Conservation (phyloP, 2,797 vertebrate genomes). For the Anisognathus igniventris region DNA sequence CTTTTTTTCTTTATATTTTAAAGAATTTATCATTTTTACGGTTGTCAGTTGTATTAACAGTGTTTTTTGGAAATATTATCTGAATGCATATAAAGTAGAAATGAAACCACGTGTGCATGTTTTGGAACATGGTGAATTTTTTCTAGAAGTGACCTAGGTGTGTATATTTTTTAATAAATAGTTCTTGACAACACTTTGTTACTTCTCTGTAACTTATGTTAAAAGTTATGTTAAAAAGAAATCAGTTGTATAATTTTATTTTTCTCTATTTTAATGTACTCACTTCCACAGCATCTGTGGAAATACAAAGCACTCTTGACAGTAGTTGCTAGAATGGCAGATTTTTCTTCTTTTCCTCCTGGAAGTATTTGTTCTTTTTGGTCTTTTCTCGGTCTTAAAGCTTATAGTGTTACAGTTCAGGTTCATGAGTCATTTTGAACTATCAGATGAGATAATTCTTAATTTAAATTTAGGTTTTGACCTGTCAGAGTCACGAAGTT, state of each 20-base stretch:
- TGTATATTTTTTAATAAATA: neutral
- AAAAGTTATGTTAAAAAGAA: no score
- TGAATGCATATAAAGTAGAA: neutral
- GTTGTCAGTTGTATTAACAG: neutral
- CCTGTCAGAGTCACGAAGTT: neutral
- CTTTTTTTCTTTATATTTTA: neutral
- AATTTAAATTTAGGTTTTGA: neutral
- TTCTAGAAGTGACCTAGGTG: neutral
- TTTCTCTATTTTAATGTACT: neutral
- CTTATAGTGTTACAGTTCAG: neutral
- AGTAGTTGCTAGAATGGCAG: neutral
- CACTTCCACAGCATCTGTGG: neutral
- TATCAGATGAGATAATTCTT: neutral
- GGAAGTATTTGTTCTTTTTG: neutral
- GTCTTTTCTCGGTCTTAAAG: neutral
- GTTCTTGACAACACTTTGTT: neutral
- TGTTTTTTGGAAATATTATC: neutral
- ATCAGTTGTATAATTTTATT: neutral
- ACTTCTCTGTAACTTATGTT: neutral
- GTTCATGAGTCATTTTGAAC: neutral
- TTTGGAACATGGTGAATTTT: neutral
- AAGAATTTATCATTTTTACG: neutral
- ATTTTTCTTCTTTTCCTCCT: neutral
- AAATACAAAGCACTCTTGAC: neutral
- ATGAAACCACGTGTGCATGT: fast-evolving